phyloP scores from a whole-genome alignment of 2,888 invertebrate species.

The Julus scandinavius region DNA sequence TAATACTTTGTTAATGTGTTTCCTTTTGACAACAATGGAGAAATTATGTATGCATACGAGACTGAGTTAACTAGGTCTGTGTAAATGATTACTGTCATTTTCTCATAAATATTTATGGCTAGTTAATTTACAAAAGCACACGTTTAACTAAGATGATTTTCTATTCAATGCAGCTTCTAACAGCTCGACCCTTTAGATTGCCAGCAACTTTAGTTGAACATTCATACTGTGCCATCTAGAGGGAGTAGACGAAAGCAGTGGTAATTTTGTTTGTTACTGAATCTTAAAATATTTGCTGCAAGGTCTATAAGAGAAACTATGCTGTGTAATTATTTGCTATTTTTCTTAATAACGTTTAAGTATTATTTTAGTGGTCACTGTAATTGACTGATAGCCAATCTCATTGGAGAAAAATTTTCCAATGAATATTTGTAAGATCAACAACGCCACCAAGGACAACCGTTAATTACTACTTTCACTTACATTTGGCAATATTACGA shows the following conservation, averaged over 20 bases:
- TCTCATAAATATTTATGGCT: not conserved
- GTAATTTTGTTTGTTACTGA: too few relatives aligned
- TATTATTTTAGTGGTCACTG: too few relatives aligned
- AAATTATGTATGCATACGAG: not conserved
- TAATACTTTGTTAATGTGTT: not conserved
- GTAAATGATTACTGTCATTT: not conserved
- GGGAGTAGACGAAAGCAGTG: not conserved
- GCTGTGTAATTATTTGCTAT: too few relatives aligned
- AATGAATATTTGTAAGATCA: not conserved
- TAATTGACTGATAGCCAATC: not conserved
- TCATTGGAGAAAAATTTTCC: not conserved
- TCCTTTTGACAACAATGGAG: constrained; percentile 16
- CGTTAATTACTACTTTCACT: not conserved
- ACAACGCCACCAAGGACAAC: too few relatives aligned
- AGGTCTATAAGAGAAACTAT: not conserved
- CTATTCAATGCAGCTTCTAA: too few relatives aligned
- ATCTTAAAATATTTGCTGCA: not conserved
- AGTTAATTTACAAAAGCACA: not conserved
- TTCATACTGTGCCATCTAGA: not conserved
- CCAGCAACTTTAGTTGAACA: not conserved
- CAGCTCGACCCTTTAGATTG: not conserved
- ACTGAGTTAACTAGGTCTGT: not conserved
- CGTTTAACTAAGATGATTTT: too few relatives aligned
- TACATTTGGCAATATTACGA: not conserved
- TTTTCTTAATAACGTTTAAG: too few relatives aligned